phyloP scores from a whole-genome alignment of 2,797 vertebrate genomes.

The Betta splendens region DNA sequence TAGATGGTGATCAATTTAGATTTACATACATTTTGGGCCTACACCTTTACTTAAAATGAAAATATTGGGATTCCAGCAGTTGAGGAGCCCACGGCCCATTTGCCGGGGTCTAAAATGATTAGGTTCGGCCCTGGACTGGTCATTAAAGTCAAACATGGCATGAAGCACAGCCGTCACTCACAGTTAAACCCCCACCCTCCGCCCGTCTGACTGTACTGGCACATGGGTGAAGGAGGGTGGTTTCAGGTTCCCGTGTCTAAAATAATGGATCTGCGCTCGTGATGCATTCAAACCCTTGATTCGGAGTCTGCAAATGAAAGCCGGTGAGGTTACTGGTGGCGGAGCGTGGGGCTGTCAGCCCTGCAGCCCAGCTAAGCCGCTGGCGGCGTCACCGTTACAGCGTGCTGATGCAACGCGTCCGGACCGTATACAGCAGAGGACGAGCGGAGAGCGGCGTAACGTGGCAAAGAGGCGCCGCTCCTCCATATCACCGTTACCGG shows the following conservation, averaged over 20 bases:
- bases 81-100: neutral
- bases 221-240: constrained; percentile 13
- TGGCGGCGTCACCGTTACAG: neutral
- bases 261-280: neutral
- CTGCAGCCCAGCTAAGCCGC: constrained; percentile 7
- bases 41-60: too few species aligned
- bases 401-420: constrained; percentile 61
- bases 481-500: neutral
- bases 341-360: neutral
- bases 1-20: too few species aligned
- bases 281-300: neutral
- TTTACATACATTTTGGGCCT: too few species aligned
- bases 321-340: too few species aligned
- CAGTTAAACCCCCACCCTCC: neutral
- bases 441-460: constrained; percentile 1
- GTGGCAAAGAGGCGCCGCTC: constrained; percentile 35
- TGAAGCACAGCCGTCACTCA: too few species aligned
- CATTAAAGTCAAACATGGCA: neutral
- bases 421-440: constrained; percentile 18
- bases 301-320: neutral
- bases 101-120: neutral
- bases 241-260: constrained; percentile 28
- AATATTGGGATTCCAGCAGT: too few species aligned
- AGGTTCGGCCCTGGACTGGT: neutral
- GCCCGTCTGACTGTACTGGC: constrained; percentile 1